These are phyloP conservation scores for Orthosia gracilis DNA, from an alignment of 2,888 invertebrate species.

Conservation along the genomic window DNA sequence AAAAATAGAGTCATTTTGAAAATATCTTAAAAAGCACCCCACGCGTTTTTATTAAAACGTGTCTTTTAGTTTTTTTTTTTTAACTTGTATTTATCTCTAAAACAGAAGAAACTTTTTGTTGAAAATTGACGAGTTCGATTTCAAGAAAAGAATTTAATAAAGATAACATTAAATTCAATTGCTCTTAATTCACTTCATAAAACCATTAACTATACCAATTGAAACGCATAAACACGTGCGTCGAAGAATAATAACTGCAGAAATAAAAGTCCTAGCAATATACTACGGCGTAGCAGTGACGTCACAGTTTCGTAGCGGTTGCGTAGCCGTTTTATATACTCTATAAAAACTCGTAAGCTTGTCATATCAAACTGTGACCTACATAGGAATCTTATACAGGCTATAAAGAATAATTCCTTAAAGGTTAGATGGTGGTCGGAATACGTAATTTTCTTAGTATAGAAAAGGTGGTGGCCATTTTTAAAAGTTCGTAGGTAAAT, in stretches of 20 bases:
- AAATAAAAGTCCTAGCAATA: conserved; percentile 24
- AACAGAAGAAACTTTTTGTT: too few species aligned
- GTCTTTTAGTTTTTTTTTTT: too few species aligned
- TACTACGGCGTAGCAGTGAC: conserved; percentile 39
- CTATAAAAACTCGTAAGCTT: conserved; percentile 39
- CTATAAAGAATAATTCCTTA: conserved; percentile 6
- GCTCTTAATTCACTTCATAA: not conserved
- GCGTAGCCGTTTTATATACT: conserved; percentile 54
- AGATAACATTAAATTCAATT: not conserved
- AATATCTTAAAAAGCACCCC: too few species aligned
- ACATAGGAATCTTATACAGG: conserved; percentile 11
- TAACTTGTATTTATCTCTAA: too few species aligned
- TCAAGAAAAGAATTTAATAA: not conserved
- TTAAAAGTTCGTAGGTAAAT: not conserved
- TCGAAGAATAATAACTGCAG: conserved; percentile 7
- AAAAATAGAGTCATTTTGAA: too few species aligned
- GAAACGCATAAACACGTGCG: not conserved
- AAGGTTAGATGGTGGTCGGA: not conserved
- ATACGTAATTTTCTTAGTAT: conserved; percentile 19
- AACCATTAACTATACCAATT: conserved; percentile 7
- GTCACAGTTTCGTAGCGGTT: conserved; percentile 55
- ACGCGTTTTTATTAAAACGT: too few species aligned
- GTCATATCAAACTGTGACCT: conserved; percentile 38
- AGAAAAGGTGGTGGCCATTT: not conserved
- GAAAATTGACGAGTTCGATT: not conserved